phyloP scores from a whole-genome alignment of 2,888 invertebrate genomes.

The Morpho deidamia region DNA sequence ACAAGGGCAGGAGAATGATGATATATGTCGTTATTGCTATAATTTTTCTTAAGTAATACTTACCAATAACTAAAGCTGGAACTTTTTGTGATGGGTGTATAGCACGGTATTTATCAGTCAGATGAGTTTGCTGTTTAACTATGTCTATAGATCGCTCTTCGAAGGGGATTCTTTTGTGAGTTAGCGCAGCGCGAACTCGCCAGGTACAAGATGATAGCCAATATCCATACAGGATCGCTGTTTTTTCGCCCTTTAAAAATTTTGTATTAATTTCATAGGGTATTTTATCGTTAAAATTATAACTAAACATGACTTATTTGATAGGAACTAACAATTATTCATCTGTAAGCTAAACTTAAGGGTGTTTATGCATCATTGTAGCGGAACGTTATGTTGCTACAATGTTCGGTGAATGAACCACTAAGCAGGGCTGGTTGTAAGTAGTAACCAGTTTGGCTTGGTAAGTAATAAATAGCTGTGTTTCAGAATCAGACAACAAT shows the following conservation, averaged over 20 bases:
- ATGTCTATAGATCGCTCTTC: slow-evolving; percentile 58
- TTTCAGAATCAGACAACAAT: too few relatives aligned
- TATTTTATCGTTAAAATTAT: background rate
- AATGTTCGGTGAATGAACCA: too few relatives aligned
- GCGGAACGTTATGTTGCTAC: too few relatives aligned
- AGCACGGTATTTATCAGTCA: slow-evolving; percentile 45
- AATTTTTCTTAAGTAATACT: too few relatives aligned
- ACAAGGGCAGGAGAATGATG: background rate
- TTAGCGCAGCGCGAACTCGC: slow-evolving; percentile 71
- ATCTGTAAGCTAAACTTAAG: background rate
- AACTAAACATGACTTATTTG: too few relatives aligned
- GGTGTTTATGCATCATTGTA: too few relatives aligned
- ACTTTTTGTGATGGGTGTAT: slow-evolving; percentile 69
- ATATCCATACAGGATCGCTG: slow-evolving; percentile 67
- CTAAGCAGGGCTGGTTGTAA: too few relatives aligned
- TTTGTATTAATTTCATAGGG: too few relatives aligned
- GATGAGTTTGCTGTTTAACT: slow-evolving; percentile 41
- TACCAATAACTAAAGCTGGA: slow-evolving; percentile 62
- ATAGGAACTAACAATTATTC: too few relatives aligned
- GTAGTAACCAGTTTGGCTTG: too few relatives aligned
- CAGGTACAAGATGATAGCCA: slow-evolving; percentile 80
- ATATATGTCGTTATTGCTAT: too few relatives aligned
- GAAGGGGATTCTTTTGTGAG: slow-evolving; percentile 50
- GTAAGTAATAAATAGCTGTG: too few relatives aligned
- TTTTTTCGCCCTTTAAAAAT: slow-evolving; percentile 16